These are phyloP conservation scores for human DNA, from an alignment of 2,113 vertebrate species.

Conservation along the genomic window GRCh38 chr14:52369501-52370000, in stretches of 20 bases:
- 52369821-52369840: neutral
- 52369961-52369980: neutral
- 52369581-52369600: neutral
- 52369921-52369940: neutral
- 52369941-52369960: neutral
- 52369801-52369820: neutral
- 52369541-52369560: neutral
- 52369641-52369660: conserved; percentile 25
- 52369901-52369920: neutral
- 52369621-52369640: conserved; percentile 34
- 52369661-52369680: neutral
- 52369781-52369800: neutral
- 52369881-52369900: neutral
- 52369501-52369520: neutral
- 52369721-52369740: neutral
- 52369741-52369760: conserved; percentile 15
- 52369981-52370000: neutral
- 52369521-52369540: neutral
- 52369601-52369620: neutral
- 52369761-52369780: conserved; percentile 6
- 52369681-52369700: conserved; percentile 31
- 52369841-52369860: neutral
- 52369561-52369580: neutral
- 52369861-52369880: neutral
- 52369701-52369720: neutral